Evolutionary conservation across 1,140 invertebrate species (phyloP).

Genomic region (Neelides sp.): DNA sequence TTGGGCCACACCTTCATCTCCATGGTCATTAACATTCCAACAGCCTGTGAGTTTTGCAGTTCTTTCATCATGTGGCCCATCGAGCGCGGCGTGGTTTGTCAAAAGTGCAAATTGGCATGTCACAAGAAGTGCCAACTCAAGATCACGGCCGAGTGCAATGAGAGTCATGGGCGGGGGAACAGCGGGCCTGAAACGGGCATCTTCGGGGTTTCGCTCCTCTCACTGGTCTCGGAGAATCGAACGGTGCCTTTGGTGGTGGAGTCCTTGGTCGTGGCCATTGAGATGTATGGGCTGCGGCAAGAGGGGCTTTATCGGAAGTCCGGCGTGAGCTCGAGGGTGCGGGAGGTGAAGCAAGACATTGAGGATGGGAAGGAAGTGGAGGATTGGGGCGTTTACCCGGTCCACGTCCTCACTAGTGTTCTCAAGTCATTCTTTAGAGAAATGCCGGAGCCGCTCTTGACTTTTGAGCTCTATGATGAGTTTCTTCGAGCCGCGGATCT

Average conservation of each 20-base stretch:
- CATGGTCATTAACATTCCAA: conserved; percentile 89
- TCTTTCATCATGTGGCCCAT: conserved; percentile 91
- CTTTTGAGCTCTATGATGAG: conserved; percentile 87
- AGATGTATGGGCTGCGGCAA: conserved; percentile 78
- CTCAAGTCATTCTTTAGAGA: conserved; percentile 84
- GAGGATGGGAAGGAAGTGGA: conserved; percentile 55
- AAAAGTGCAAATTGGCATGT: conserved; percentile 78
- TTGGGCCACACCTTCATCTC: conserved; percentile 73
- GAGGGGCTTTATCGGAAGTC: conserved; percentile 89
- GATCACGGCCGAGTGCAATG: conserved; percentile 41
- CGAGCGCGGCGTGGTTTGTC: conserved; percentile 72
- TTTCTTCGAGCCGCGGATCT: conserved; percentile 76
- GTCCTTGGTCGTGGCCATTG: conserved; percentile 73
- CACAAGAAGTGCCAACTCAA: conserved; percentile 87
- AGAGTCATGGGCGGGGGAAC: conserved; percentile 28
- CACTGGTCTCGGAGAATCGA: conserved; percentile 43
- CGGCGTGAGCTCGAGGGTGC: conserved; percentile 52
- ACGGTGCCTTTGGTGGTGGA: conserved; percentile 77
- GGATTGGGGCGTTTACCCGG: conserved; percentile 52
- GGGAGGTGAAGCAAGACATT: conserved; percentile 56
- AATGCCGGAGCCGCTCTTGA: conserved; percentile 82
- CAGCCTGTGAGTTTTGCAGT: conserved; percentile 87
- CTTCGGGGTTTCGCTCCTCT: conserved; percentile 44
- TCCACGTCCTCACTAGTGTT: conserved; percentile 83
- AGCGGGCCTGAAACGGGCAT: conserved; percentile 39